Evolutionary conservation across 2,888 invertebrate genomes (phyloP).

Genomic region (Acleris sparsana): DNA sequence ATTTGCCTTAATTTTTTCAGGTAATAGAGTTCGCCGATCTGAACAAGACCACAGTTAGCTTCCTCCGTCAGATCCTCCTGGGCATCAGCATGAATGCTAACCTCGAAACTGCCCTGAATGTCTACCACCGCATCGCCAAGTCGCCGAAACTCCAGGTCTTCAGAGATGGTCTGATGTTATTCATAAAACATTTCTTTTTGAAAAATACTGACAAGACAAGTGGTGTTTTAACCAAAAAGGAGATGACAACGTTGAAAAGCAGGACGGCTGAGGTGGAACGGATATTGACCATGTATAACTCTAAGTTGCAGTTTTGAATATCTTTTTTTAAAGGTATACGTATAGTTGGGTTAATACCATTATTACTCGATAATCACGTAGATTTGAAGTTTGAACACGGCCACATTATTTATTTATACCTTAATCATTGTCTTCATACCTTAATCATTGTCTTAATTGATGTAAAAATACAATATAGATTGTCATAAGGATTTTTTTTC

Average conservation of each 20-base stretch:
- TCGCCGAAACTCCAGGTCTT: slow-evolving; percentile 90
- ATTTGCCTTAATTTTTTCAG: slow-evolving; percentile 62
- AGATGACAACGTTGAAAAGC: slow-evolving; percentile 68
- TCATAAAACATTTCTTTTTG: slow-evolving; percentile 93
- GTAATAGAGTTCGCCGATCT: slow-evolving; percentile 94
- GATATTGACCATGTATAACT: slow-evolving; percentile 82
- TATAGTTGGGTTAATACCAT: too few relatives aligned
- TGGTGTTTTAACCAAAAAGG: slow-evolving; percentile 57
- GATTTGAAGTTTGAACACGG: too few relatives aligned
- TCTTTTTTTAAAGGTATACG: too few relatives aligned
- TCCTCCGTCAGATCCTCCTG: slow-evolving; percentile 90
- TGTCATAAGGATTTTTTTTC: too few relatives aligned
- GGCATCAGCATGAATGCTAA: slow-evolving; percentile 88
- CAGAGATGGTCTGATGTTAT: slow-evolving; percentile 91
- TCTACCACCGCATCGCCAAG: slow-evolving; percentile 89
- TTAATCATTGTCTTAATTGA: too few relatives aligned
- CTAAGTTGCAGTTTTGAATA: slow-evolving; percentile 67
- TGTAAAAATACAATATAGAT: too few relatives aligned
- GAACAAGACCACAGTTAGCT: slow-evolving; percentile 89
- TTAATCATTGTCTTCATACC: too few relatives aligned
- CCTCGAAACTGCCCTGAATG: slow-evolving; percentile 82
- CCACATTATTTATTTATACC: too few relatives aligned
- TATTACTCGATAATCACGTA: too few relatives aligned
- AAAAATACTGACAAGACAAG: slow-evolving; percentile 83
- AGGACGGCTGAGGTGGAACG: slow-evolving; percentile 87